These are phyloP conservation scores for Steinernema feltiae DNA, from an alignment of 1,140 invertebrate genomes.

Conservation along the genomic window DNA sequence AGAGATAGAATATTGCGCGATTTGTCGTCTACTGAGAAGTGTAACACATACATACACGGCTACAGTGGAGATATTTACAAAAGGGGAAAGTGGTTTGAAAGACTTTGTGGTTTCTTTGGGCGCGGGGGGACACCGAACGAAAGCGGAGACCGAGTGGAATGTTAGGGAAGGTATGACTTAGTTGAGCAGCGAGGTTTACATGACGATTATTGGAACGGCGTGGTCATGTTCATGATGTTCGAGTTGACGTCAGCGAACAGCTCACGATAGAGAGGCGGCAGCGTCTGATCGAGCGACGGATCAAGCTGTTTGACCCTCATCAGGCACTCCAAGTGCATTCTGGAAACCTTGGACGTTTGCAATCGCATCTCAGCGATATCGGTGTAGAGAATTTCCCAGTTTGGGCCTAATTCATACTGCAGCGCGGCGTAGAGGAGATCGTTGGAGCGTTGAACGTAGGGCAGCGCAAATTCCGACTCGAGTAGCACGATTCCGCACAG, in stretches of 20 bases:
- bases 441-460: background rate
- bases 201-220: background rate
- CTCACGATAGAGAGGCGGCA: background rate
- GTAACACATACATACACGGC: too few relatives aligned
- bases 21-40: too few relatives aligned
- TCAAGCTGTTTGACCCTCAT: background rate
- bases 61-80: too few relatives aligned
- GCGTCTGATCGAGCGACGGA: background rate
- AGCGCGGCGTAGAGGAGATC: background rate
- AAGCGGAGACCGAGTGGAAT: conserved; percentile 9
- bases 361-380: background rate
- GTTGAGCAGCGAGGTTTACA: background rate
- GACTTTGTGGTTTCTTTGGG: background rate
- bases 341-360: background rate
- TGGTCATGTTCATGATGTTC: conserved; percentile 11
- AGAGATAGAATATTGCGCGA: too few relatives aligned
- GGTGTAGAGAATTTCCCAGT: background rate
- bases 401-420: background rate
- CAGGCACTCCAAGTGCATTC: background rate
- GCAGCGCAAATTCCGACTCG: background rate
- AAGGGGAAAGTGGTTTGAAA: too few relatives aligned
- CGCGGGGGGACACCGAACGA: background rate
- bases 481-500: conserved; percentile 1
- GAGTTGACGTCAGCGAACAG: background rate
- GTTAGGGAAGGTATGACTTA: background rate